Evolutionary conservation across 2,888 invertebrate genomes (phyloP), one percentile per base, ranked within the genome.

Genomic region (Hartigia nigra): DNA sequence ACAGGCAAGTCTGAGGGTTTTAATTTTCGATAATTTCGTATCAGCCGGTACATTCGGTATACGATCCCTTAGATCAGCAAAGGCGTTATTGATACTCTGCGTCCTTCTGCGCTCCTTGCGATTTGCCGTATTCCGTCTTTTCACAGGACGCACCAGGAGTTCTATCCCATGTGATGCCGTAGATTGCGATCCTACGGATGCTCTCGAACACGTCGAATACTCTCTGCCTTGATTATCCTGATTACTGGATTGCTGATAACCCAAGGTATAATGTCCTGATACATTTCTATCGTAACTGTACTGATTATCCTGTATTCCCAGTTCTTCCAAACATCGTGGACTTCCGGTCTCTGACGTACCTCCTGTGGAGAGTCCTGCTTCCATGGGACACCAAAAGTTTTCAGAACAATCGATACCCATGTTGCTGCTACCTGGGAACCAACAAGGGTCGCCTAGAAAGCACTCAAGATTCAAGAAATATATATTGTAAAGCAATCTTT

Each of bases 21-120:
- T 99, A 86, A 98, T 98, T 95, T 98, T 98, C 23, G 98, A 98
- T 39, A 98, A 92, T 92, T 98, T 99, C 0, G 98, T 99, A 89
- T 99, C 98, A 0, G 97, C 95, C 0, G 98, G 98, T 1, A 99
- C 98, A 89, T 98, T 98, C 0, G 99, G 99, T 86, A 99, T 99
- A 91, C 98, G 97, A 83, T 98, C 98, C 23, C 98, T 92, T 0
- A 99, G 93, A 87, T 97, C 97, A 0, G 97, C 96, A 91, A 98
- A 99, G 0, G 98, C 98, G 76, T 97, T 97, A 92, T 99, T 99
- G 83, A 99, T 99, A 85, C 97, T 97, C 90, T 97, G 96, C 0
- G 98, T 99, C 77, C 98, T 93, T 83, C 98, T 92, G 12, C 98
- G 92, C 90, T 99, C 98, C 90, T 99, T 99, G 92, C 98, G 98